Evolutionary conservation across 2,888 invertebrate genomes (phyloP).

Genomic region (Bruchidius siliquastri): DNA sequence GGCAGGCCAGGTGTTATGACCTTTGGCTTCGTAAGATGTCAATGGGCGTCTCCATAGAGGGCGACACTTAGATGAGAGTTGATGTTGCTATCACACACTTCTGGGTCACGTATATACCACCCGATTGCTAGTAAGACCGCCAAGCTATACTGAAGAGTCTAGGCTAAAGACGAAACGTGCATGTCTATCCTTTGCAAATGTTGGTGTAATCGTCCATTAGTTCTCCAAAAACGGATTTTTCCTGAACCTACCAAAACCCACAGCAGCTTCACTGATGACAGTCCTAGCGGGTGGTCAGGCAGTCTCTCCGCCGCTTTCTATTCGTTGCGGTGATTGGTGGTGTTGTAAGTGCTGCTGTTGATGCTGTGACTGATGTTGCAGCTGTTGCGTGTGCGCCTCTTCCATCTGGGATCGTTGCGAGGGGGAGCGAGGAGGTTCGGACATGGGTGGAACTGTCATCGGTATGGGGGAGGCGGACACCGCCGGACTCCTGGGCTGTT

Average conservation of each 20-base stretch:
- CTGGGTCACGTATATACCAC: too few relatives aligned
- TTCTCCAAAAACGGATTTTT: neutral
- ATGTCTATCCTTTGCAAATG: too few relatives aligned
- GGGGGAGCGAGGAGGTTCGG: constrained; percentile 17
- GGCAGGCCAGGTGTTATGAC: too few relatives aligned
- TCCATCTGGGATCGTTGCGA: constrained; percentile 7
- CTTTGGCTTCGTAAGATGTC: too few relatives aligned
- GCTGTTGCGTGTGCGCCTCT: constrained; percentile 8
- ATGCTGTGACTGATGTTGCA: constrained; percentile 5
- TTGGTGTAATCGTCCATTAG: too few relatives aligned
- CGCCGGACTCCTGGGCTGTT: neutral
- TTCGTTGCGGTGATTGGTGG: constrained; percentile 42
- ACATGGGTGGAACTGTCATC: neutral
- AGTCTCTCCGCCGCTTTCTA: constrained; percentile 35
- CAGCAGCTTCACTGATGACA: constrained; percentile 37
- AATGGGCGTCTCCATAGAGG: too few relatives aligned
- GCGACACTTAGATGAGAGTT: too few relatives aligned
- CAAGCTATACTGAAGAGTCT: too few relatives aligned
- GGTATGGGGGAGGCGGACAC: neutral
- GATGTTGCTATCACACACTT: too few relatives aligned
- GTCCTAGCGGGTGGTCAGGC: constrained; percentile 45
- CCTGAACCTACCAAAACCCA: neutral
- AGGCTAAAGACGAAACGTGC: too few relatives aligned
- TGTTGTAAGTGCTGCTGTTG: constrained; percentile 12
- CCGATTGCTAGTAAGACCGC: too few relatives aligned